Percentiles rank a stretch among this genome's conserved stretches.
phyloP scores from a whole-genome alignment of 2,797 vertebrate species.

The Salarias fasciatus region DNA sequence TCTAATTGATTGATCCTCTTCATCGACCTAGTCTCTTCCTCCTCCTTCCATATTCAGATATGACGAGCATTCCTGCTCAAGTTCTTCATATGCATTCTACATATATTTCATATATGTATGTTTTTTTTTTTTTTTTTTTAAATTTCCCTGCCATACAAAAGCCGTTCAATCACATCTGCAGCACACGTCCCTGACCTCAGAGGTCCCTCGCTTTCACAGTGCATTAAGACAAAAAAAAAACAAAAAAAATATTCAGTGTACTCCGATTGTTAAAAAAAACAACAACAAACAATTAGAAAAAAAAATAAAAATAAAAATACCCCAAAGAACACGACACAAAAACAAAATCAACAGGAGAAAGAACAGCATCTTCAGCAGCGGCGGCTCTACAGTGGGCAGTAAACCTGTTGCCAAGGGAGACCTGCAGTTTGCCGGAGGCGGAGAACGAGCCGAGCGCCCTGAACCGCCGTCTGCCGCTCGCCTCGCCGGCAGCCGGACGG shows the following conservation, averaged over 20 bases:
- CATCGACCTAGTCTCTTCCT: conserved; percentile 65
- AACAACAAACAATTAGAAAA: conserved; percentile 19
- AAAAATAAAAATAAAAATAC: conserved; percentile 9
- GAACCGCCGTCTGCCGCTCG: conserved; percentile 49
- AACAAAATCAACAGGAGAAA: conserved; percentile 46
- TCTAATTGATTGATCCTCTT: conserved; percentile 65
- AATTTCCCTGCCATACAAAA: conserved; percentile 73
- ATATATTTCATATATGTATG: conserved; percentile 73
- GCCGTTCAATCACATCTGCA: conserved; percentile 61
- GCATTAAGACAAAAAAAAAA: conserved; percentile 84
- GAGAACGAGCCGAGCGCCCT: conserved; percentile 51
- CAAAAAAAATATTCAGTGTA: conserved; percentile 81
- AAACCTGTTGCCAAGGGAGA: conserved; percentile 59
- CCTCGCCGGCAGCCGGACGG: conserved; percentile 36
- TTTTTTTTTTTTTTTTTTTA: no score
- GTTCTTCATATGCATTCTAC: conserved; percentile 73
- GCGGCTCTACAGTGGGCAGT: conserved; percentile 66
- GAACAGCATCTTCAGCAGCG: conserved; percentile 77
- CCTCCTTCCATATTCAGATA: conserved; percentile 58
- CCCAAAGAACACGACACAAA: conserved; percentile 51
- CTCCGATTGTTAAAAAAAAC: conserved; percentile 77
- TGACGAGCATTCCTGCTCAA: conserved; percentile 56
- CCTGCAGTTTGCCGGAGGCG: conserved; percentile 56
- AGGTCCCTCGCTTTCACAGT: conserved; percentile 85
- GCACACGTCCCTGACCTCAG: conserved; percentile 75